Conservation (phyloP, 1,140 invertebrate species). For the Drosophila neocordata region DNA sequence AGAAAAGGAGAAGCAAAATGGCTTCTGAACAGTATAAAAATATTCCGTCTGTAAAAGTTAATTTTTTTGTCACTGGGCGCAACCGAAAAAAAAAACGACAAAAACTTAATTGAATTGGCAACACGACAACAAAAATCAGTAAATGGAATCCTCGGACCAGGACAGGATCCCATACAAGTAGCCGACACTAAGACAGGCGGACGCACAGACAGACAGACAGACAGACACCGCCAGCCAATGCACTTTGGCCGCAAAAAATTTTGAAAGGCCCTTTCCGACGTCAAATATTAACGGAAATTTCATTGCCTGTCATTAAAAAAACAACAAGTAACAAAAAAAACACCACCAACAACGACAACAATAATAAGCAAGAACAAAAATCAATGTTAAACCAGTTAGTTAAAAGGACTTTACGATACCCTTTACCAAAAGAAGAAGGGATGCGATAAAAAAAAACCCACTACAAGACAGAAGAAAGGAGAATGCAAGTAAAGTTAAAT, state of each 20-base stretch:
- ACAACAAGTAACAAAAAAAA: background rate
- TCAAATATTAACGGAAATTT: conserved; percentile 64
- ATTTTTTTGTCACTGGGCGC: conserved; percentile 36
- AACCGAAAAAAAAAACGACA: conserved; percentile 19
- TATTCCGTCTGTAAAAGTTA: conserved; percentile 60
- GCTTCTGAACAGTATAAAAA: conserved; percentile 36
- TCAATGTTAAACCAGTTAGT: background rate
- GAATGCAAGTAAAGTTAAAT: no score
- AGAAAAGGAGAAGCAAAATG: conserved; percentile 22
- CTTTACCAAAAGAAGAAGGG: background rate
- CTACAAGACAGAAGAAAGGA: no score
- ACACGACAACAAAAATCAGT: conserved; percentile 22
- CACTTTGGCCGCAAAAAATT: conserved; percentile 3
- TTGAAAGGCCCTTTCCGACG: conserved; percentile 14
- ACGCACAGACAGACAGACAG: background rate
- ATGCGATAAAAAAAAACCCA: no score
- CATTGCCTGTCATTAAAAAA: conserved; percentile 69
- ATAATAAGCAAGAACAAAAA: background rate
- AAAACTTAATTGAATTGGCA: conserved; percentile 69
- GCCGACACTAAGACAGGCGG: background rate
- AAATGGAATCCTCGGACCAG: conserved; percentile 1
- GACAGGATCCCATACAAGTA: conserved; percentile 1
- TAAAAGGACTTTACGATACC: background rate
- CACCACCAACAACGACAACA: conserved; percentile 3
- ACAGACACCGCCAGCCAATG: conserved; percentile 7